phyloP scores from a whole-genome alignment of 2,888 invertebrate species.

The Troides helena region DNA sequence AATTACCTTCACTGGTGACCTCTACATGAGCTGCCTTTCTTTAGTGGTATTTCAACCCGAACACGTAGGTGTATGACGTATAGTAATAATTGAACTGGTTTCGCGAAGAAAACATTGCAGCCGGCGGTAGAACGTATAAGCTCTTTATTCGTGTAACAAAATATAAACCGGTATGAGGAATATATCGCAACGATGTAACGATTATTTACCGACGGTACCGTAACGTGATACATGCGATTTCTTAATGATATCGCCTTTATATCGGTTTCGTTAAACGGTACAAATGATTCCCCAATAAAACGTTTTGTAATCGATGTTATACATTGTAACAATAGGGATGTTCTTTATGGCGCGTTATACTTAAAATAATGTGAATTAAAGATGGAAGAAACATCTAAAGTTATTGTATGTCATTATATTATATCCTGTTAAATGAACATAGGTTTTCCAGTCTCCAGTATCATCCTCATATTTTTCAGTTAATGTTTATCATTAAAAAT shows the following conservation, averaged over 20 bases:
- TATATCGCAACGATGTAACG: slow-evolving; percentile 16
- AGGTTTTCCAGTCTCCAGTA: no score
- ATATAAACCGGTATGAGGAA: slow-evolving; percentile 21
- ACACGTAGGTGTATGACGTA: slow-evolving; percentile 39
- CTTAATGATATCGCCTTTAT: slow-evolving; percentile 12
- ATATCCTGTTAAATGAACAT: no score
- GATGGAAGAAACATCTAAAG: neutral
- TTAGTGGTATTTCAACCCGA: slow-evolving; percentile 56
- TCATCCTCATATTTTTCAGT: no score
- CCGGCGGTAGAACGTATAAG: slow-evolving; percentile 35
- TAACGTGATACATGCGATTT: slow-evolving; percentile 20
- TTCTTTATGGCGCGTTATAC: neutral
- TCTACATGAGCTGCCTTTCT: slow-evolving; percentile 57
- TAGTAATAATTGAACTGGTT: slow-evolving; percentile 48
- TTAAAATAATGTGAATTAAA: neutral
- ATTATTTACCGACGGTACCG: slow-evolving; percentile 21
- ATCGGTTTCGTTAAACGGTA: neutral
- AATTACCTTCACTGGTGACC: slow-evolving; percentile 67
- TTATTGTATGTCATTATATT: neutral
- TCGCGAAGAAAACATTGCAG: slow-evolving; percentile 39
- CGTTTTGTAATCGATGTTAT: no score
- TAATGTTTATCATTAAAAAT: no score
- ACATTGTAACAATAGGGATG: no score
- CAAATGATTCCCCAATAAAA: slow-evolving; percentile 9
- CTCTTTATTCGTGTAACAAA: slow-evolving; percentile 17